Conservation (phyloP, 2,888 invertebrate species). For the Nomada fucata region DNA sequence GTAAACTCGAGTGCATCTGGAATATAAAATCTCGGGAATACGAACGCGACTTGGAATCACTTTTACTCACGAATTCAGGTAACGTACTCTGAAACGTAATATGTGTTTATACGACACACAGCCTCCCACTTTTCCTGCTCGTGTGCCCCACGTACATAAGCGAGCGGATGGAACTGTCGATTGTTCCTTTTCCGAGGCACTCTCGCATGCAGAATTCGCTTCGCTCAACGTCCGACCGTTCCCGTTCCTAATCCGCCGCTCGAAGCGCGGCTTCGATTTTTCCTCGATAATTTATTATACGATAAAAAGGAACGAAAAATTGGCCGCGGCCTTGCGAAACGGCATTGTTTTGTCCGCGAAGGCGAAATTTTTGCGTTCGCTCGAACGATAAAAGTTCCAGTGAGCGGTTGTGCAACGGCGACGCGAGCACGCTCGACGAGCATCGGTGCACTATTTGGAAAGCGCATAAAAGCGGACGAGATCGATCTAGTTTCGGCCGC, state of each 20-base stretch:
- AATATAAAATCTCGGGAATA: constrained; percentile 60
- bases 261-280: constrained; percentile 21
- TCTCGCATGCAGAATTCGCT: constrained; percentile 27
- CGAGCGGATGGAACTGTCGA: constrained; percentile 63
- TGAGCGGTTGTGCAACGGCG: constrained; percentile 30
- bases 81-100: constrained; percentile 64
- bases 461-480: constrained; percentile 44
- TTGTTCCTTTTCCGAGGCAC: constrained; percentile 58
- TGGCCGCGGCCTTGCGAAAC: too few species aligned
- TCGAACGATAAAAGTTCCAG: constrained; percentile 13
- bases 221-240: neutral
- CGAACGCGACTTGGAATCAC: constrained; percentile 61
- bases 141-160: constrained; percentile 55
- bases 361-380: constrained; percentile 2
- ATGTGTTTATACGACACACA: constrained; percentile 55
- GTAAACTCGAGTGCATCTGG: constrained; percentile 61
- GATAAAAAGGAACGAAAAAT: neutral
- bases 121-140: constrained; percentile 31
- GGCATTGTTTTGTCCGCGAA: neutral
- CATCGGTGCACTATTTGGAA: constrained; percentile 49
- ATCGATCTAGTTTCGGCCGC: constrained; percentile 41
- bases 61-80: constrained; percentile 62
- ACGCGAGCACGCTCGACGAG: constrained; percentile 7
- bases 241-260: neutral
- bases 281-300: too few species aligned